Conservation (phyloP, 2,888 invertebrate species). For the Timema podura region DNA sequence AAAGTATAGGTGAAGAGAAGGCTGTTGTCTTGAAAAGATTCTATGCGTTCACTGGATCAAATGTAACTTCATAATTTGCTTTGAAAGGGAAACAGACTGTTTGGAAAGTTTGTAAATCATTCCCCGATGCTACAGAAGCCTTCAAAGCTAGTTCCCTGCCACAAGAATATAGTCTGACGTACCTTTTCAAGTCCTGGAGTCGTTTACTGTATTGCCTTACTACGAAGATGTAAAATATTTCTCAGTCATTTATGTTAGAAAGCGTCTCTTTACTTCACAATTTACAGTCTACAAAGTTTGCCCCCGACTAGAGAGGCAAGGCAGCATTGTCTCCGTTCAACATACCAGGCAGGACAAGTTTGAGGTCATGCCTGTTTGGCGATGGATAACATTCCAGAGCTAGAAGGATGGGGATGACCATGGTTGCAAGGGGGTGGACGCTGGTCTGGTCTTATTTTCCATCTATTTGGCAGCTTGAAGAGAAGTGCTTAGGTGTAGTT, state of each 20-base stretch:
- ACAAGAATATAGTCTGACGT: not conserved
- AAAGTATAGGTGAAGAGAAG: constrained; percentile 1
- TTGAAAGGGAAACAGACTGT: not conserved
- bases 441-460: not conserved
- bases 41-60: not conserved
- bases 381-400: not conserved
- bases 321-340: constrained; percentile 5
- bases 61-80: not conserved
- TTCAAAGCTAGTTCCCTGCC: not conserved
- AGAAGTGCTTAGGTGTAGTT: not conserved
- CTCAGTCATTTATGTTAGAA: not conserved
- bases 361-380: not conserved
- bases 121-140: not conserved
- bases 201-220: not conserved
- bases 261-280: not conserved
- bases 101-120: not conserved
- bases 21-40: not conserved
- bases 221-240: not conserved
- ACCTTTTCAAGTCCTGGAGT: not conserved
- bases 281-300: not conserved
- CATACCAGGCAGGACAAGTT: not conserved
- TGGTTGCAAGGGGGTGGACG: not conserved
- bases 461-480: not conserved
- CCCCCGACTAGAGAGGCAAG: not conserved
- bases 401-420: not conserved